phyloP scores from a whole-genome alignment of 2,888 invertebrate genomes.

The Drosophila maculinotata region DNA sequence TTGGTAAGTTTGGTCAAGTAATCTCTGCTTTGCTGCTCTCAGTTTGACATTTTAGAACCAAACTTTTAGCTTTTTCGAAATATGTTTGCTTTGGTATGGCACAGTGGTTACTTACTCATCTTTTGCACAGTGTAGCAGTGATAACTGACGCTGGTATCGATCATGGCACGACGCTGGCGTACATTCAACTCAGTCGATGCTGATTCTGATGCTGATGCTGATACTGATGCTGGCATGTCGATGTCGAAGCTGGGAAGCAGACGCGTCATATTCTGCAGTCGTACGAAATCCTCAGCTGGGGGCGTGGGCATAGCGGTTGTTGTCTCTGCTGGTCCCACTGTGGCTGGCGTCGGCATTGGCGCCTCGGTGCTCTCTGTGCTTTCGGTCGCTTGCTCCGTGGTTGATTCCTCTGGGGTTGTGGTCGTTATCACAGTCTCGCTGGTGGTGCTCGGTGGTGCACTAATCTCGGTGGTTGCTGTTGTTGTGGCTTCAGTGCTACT shows the following conservation, averaged over 20 bases:
- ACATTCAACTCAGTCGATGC: conserved; percentile 39
- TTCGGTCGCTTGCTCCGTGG: conserved; percentile 25
- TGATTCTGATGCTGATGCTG: too few species aligned
- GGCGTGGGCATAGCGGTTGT: conserved; percentile 75
- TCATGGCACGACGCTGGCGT: conserved; percentile 60
- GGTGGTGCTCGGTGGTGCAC: conserved; percentile 24
- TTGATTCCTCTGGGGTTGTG: conserved; percentile 39
- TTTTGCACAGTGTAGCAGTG: conserved; percentile 78
- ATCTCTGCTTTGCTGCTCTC: too few species aligned
- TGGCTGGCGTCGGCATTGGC: conserved; percentile 62
- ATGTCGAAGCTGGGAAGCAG: conserved; percentile 19
- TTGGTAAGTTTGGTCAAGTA: too few species aligned
- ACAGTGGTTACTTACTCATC: conserved; percentile 57
- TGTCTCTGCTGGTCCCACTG: conserved; percentile 56
- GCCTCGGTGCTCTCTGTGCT: conserved; percentile 40
- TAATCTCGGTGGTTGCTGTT: conserved; percentile 8
- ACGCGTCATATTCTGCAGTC: conserved; percentile 33
- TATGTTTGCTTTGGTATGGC: too few species aligned
- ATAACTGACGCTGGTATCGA: conserved; percentile 60
- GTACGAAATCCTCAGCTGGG: conserved; percentile 40
- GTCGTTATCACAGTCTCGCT: conserved; percentile 4
- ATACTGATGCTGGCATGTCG: conserved; percentile 9
- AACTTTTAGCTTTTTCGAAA: too few species aligned
- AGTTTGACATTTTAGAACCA: too few species aligned
- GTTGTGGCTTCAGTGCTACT: conserved; percentile 10